Evolutionary conservation across 2,888 invertebrate genomes (phyloP).

Genomic region (Smittia aterrima): DNA sequence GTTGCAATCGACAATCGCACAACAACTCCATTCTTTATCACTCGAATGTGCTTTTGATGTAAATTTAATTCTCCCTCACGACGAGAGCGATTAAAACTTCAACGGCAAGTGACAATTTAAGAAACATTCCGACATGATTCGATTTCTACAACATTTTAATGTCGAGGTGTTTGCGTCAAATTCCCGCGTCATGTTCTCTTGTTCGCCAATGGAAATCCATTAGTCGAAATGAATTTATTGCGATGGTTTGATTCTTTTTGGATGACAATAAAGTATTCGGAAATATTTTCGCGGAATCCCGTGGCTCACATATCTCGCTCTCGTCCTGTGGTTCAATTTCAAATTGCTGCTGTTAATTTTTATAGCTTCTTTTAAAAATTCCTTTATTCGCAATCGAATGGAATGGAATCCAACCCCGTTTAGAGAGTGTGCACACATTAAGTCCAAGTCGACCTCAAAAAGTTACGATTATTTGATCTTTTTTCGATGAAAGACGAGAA

Average conservation of each 20-base stretch:
- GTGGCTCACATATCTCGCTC: neutral
- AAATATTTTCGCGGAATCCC: conserved; percentile 20
- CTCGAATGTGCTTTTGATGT: conserved; percentile 19
- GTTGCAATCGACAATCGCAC: neutral
- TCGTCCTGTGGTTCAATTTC: conserved; percentile 7
- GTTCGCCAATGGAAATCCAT: neutral
- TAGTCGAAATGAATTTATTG: neutral
- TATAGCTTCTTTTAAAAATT: conserved; percentile 18
- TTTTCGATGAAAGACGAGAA: neutral
- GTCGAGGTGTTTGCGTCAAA: neutral
- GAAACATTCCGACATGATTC: conserved; percentile 19
- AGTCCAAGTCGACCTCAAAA: neutral
- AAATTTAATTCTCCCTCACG: conserved; percentile 16
- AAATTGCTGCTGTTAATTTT: conserved; percentile 31
- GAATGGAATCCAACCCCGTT: neutral
- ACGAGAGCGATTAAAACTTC: neutral
- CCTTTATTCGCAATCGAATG: neutral
- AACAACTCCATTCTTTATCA: conserved; percentile 19
- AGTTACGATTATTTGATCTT: conserved; percentile 1
- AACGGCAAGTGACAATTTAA: too few species aligned
- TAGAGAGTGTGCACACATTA: conserved; percentile 19
- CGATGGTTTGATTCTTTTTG: neutral
- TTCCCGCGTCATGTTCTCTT: conserved; percentile 5
- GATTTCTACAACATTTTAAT: neutral
- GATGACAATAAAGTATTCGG: conserved; percentile 15